Percentiles rank a stretch among this genome's conserved stretches.
Evolutionary conservation across 2,888 invertebrate species (phyloP).

Genomic region (Scaptomyza parva): DNA sequence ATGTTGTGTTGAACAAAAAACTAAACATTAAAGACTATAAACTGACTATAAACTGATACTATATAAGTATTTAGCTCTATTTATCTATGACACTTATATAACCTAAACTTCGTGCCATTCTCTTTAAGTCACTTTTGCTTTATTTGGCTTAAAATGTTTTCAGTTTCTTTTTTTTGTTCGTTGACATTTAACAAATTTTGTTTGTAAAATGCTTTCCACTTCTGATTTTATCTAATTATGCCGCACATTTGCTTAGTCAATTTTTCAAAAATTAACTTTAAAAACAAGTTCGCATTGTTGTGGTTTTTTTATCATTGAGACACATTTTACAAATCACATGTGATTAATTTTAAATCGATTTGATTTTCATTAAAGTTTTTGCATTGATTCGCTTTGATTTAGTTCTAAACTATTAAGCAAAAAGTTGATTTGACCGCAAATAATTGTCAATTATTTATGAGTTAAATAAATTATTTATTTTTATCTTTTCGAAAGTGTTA

Average conservation of each 20-base stretch:
- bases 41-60: too few relatives aligned
- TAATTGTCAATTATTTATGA: constrained; percentile 65
- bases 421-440: constrained; percentile 63
- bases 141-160: constrained; percentile 26
- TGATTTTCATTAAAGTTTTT: constrained; percentile 56
- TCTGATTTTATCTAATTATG: constrained; percentile 20
- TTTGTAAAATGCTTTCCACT: constrained; percentile 49
- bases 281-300: constrained; percentile 38
- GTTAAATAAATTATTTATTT: constrained; percentile 46
- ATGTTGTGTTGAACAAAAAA: too few relatives aligned
- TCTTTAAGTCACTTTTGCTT: constrained; percentile 25
- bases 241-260: constrained; percentile 64
- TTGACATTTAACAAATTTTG: constrained; percentile 66
- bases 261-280: constrained; percentile 75
- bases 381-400: neutral
- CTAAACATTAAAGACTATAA: too few relatives aligned
- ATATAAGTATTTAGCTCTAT: constrained; percentile 40
- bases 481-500: neutral
- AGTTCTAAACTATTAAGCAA: constrained; percentile 48
- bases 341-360: constrained; percentile 61
- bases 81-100: constrained; percentile 10
- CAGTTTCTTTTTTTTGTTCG: constrained; percentile 9
- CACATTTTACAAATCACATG: constrained; percentile 2
- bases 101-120: constrained; percentile 16
- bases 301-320: constrained; percentile 6